Conservation (phyloP, 2,888 invertebrate species). For the Anagyrus pseudococci region DNA sequence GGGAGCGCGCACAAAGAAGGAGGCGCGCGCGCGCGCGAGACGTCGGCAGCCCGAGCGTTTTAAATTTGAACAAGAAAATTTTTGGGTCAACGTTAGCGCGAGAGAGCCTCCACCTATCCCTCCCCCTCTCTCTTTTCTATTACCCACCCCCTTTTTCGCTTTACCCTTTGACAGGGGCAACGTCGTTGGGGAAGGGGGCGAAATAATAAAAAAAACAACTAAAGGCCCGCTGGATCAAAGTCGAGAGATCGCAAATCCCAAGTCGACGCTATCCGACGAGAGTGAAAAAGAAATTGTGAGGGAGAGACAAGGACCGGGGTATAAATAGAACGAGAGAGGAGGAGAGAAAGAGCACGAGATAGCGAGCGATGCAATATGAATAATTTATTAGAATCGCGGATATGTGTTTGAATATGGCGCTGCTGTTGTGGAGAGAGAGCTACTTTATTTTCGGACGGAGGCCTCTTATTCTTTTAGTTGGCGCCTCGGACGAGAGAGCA, state of each 20-base stretch:
- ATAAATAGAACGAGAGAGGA: neutral
- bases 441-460: neutral
- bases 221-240: conserved; percentile 3
- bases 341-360: no score
- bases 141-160: neutral
- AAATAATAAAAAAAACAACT: neutral
- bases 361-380: no score
- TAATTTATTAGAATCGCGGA: no score
- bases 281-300: neutral
- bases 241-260: conserved; percentile 8
- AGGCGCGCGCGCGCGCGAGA: no score
- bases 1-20: neutral
- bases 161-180: conserved; percentile 3
- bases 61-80: conserved; percentile 29
- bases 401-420: no score
- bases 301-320: neutral
- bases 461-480: no score
- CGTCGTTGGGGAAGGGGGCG: no score
- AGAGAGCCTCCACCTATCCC: conserved; percentile 7
- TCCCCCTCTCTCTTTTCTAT: neutral
- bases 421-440: no score
- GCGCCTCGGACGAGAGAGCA: neutral
- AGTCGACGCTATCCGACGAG: conserved; percentile 1
- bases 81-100: conserved; percentile 20
- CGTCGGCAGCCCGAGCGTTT: conserved; percentile 2